Evolutionary conservation across 2,797 vertebrate genomes (phyloP).

Genomic region (Alca torda): DNA sequence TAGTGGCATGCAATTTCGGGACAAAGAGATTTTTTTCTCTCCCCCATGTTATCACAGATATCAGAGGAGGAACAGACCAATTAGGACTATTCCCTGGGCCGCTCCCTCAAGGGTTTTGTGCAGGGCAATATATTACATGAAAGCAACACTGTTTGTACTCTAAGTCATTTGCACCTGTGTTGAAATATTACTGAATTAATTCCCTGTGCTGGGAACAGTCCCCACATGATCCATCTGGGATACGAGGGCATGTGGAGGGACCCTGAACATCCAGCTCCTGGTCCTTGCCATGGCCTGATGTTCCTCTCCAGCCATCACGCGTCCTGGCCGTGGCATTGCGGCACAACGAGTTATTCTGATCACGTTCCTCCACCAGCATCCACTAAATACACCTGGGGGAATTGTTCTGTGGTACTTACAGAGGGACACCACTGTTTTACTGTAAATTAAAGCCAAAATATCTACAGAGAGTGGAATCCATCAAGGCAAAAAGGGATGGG

Average conservation of each 20-base stretch:
- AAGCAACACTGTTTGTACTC: background rate
- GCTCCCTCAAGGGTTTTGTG: background rate
- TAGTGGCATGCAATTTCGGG: background rate
- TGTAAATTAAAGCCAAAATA: background rate
- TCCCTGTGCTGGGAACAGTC: background rate
- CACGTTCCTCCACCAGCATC: background rate
- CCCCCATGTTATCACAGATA: background rate
- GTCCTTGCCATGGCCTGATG: background rate
- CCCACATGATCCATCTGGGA: background rate
- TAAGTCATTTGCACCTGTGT: background rate
- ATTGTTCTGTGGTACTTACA: background rate
- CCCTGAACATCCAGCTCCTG: background rate
- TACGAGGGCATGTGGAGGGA: background rate
- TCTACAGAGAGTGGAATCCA: background rate
- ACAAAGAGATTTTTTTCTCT: background rate
- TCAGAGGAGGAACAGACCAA: background rate
- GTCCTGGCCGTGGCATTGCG: rapidly evolving
- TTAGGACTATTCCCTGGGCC: background rate
- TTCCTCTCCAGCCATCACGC: background rate
- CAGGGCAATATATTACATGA: background rate
- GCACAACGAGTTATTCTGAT: background rate
- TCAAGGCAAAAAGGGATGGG: background rate
- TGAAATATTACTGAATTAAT: conserved; percentile 29
- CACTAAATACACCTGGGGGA: background rate
- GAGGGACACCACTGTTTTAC: background rate